Evolutionary conservation across 2,797 vertebrate genomes (phyloP).

Genomic region (Podarcis lilfordi): DNA sequence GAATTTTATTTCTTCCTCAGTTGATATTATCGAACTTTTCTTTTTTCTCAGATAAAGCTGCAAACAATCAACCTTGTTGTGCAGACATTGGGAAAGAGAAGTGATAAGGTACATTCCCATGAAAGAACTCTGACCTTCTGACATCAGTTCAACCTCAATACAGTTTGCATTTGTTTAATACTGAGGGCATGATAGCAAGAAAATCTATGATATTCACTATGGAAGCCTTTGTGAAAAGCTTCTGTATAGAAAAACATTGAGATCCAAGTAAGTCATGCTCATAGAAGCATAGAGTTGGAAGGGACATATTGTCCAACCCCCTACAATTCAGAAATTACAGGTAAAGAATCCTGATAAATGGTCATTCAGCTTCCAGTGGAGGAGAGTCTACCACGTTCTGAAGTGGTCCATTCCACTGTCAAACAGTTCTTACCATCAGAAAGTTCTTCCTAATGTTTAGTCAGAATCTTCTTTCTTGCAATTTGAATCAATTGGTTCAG

Average conservation of each 20-base stretch:
- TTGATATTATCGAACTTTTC: neutral
- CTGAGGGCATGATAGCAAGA: slow-evolving; percentile 23
- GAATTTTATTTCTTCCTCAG: neutral
- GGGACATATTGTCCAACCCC: no score
- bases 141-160: neutral
- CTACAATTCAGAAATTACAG: no score
- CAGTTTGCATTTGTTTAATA: slow-evolving; percentile 59
- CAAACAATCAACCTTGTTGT: slow-evolving; percentile 51
- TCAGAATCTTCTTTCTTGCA: no score
- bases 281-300: no score
- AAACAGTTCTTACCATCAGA: no score
- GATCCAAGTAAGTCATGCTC: no score
- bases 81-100: slow-evolving; percentile 42
- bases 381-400: no score
- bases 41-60: neutral
- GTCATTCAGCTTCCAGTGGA: no score
- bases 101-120: slow-evolving; percentile 35
- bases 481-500: no score
- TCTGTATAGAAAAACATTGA: neutral
- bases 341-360: no score
- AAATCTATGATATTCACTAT: slow-evolving; percentile 46
- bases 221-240: slow-evolving; percentile 19
- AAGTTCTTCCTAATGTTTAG: no score
- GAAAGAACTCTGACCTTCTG: slow-evolving; percentile 39
- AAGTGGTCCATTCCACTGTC: no score